A percentile compares a stretch with the other conserved stretches of the same genome.
These are phyloP conservation scores for Drosophila bipectinata DNA, from an alignment of 1,140 invertebrate species.

Conservation along the genomic window DNA sequence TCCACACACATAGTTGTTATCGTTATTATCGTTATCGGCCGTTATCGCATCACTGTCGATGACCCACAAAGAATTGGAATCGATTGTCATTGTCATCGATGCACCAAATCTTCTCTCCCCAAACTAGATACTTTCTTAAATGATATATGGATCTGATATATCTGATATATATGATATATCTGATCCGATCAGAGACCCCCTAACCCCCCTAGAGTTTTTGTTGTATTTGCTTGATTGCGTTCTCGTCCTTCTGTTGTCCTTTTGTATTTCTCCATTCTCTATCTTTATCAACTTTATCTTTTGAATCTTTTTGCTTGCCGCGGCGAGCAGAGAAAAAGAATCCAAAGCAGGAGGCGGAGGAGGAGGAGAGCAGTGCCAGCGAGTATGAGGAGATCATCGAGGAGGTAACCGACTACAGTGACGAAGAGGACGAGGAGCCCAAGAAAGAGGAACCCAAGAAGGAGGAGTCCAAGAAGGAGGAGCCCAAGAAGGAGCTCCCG, in stretches of 20 bases:
- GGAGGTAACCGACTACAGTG: conserved; percentile 78
- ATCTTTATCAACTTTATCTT: conserved; percentile 28
- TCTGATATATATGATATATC: too few species aligned
- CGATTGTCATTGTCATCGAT: conserved; percentile 24
- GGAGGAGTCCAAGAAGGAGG: conserved; percentile 18
- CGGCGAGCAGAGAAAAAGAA: conserved; percentile 62
- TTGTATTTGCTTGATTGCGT: conserved; percentile 41
- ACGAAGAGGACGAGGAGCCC: conserved; percentile 63
- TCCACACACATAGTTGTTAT: conserved; percentile 13
- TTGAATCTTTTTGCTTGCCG: conserved; percentile 4
- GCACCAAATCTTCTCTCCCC: not conserved
- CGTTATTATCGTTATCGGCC: conserved; percentile 6
- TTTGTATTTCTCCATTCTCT: conserved; percentile 11
- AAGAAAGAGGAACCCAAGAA: conserved; percentile 42
- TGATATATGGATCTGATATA: not conserved
- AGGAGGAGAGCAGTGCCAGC: conserved; percentile 79
- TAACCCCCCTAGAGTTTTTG: not conserved
- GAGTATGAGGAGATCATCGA: conserved; percentile 83
- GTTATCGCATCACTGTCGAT: conserved; percentile 19
- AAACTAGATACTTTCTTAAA: not conserved
- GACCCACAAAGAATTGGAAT: conserved; percentile 35
- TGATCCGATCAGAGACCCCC: conserved; percentile 7
- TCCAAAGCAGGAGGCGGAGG: conserved; percentile 51
- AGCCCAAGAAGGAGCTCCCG: conserved; percentile 16
- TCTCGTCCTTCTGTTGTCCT: conserved; percentile 9